Conservation (phyloP, 2,888 invertebrate species). For the Habroteleia sp. region DNA sequence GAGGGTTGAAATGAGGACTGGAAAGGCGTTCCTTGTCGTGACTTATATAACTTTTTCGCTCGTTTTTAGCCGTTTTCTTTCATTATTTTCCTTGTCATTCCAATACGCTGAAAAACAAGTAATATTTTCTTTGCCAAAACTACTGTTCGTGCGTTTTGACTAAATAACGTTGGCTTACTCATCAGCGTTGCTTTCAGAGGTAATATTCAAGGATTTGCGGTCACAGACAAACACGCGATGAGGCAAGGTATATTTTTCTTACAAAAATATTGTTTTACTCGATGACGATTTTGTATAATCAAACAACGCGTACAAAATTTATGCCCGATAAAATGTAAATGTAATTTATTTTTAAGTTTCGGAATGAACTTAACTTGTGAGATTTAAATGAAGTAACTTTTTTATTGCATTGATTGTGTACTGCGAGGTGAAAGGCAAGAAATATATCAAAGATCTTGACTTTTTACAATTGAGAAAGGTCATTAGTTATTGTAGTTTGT, state of each 20-base stretch:
- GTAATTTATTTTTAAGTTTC: not conserved
- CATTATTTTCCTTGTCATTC: slow-evolving; percentile 45
- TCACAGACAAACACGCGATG: not conserved
- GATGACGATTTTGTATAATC: not conserved
- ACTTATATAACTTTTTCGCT: slow-evolving; percentile 33
- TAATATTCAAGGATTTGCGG: slow-evolving; percentile 5
- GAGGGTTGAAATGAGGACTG: slow-evolving; percentile 37
- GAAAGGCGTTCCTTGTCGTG: slow-evolving; percentile 30
- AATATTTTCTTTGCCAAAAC: slow-evolving; percentile 22
- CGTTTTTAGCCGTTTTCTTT: slow-evolving; percentile 40
- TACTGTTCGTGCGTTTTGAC: slow-evolving; percentile 18
- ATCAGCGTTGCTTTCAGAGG: slow-evolving; percentile 14
- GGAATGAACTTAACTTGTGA: not conserved
- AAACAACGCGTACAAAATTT: not conserved
- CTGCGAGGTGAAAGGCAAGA: slow-evolving; percentile 12
- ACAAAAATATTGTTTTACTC: not conserved
- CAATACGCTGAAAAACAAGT: slow-evolving; percentile 44
- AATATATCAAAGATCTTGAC: slow-evolving; percentile 11
- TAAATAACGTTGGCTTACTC: slow-evolving; percentile 16
- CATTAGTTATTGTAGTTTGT: too few relatives aligned
- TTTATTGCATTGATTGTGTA: slow-evolving; percentile 15
- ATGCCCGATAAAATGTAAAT: not conserved
- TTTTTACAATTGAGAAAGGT: too few relatives aligned
- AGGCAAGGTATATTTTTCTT: not conserved
- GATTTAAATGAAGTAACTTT: slow-evolving; percentile 7